A percentile compares a stretch with the other conserved stretches of the same genome.
phyloP scores from a whole-genome alignment of 2,113 vertebrate species.

The human (Homo sapiens) region DNA sequence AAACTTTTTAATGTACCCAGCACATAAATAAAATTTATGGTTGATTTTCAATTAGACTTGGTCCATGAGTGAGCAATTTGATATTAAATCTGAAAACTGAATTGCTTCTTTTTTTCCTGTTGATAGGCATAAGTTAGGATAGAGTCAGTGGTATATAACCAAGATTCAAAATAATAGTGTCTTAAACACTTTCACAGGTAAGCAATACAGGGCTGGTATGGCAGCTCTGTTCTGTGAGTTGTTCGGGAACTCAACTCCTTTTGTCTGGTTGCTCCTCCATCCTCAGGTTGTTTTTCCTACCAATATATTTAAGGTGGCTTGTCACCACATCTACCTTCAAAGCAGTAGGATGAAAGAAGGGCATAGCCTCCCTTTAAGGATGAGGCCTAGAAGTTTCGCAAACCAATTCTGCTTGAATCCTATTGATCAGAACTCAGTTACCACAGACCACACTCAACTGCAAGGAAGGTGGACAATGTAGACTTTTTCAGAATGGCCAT shows the following conservation, averaged over 20 bases:
- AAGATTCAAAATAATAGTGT: background rate
- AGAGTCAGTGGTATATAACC: background rate
- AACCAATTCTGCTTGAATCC: background rate
- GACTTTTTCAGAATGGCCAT: background rate
- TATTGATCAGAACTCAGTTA: background rate
- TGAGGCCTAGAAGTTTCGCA: background rate
- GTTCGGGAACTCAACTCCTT: background rate
- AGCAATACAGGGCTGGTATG: background rate
- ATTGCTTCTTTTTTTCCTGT: background rate
- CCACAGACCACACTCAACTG: background rate
- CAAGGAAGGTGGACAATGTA: background rate
- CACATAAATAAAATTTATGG: slow-evolving; percentile 11
- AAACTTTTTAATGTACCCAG: slow-evolving; percentile 18
- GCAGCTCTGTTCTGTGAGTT: background rate
- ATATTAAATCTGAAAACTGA: background rate
- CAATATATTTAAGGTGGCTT: background rate
- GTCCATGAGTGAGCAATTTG: background rate
- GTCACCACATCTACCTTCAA: background rate
- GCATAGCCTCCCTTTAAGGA: background rate
- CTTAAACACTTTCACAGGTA: background rate
- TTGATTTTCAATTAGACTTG: background rate
- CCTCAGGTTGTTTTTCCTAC: background rate
- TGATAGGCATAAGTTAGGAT: background rate
- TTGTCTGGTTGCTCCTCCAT: background rate
- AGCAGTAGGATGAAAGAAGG: background rate